Percentiles rank a stretch among this genome's conserved stretches.
phyloP scores from a whole-genome alignment of 2,113 vertebrate species.

The Platysternon megacephalum region DNA sequence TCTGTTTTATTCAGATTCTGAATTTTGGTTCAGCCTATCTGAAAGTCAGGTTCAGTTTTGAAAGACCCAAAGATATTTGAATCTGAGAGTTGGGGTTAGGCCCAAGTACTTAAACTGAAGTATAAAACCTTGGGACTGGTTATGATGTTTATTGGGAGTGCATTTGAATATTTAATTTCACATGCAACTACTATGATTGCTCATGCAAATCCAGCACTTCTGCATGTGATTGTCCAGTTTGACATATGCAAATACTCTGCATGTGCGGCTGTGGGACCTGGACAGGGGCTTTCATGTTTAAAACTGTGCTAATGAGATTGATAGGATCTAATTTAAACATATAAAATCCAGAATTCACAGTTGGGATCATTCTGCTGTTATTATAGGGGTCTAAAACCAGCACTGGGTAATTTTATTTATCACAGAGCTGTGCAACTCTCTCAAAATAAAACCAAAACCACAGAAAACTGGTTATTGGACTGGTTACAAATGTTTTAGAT shows the following conservation, averaged over 20 bases:
- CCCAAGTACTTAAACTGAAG: neutral
- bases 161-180: neutral
- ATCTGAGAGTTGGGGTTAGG: neutral
- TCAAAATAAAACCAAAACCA: neutral
- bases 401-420: neutral
- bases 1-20: neutral
- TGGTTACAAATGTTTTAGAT: neutral
- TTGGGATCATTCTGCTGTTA: neutral
- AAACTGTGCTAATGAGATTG: neutral
- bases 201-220: constrained; percentile 20
- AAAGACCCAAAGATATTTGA: neutral
- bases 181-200: constrained; percentile 18
- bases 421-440: neutral
- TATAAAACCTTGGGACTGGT: neutral
- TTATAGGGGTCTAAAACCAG: neutral
- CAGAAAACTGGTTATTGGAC: neutral
- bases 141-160: neutral
- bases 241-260: constrained; percentile 34
- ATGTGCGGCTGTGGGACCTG: neutral
- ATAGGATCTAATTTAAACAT: constrained; percentile 16
- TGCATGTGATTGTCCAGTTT: neutral
- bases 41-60: neutral
- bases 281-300: constrained; percentile 19
- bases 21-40: neutral
- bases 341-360: neutral